These are phyloP conservation scores for Chinchilla lanigera DNA, from an alignment of 2,113 vertebrate genomes.

Conservation along the genomic window DNA sequence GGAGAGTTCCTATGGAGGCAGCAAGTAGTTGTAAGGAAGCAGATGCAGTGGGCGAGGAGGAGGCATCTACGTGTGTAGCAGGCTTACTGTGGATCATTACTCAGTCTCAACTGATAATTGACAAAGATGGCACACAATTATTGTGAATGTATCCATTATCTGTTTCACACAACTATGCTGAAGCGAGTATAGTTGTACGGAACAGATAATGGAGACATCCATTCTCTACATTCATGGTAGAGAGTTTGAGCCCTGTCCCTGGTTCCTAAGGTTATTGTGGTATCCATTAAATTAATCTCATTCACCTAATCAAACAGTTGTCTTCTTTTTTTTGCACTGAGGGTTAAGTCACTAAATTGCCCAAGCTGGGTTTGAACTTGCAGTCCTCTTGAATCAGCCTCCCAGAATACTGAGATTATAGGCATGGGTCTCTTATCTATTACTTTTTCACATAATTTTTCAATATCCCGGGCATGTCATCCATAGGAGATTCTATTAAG, in stretches of 20 bases:
- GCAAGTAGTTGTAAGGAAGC: background rate
- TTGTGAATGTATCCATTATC: background rate
- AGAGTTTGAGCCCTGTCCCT: background rate
- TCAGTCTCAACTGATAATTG: background rate
- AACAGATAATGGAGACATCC: too few species aligned
- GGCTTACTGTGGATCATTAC: background rate
- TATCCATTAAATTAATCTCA: background rate
- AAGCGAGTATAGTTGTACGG: background rate
- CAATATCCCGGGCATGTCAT: background rate
- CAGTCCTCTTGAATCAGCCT: background rate
- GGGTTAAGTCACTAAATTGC: background rate
- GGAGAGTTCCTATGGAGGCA: background rate
- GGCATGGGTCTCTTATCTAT: background rate
- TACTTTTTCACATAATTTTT: background rate
- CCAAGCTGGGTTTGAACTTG: background rate
- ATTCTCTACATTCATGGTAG: background rate
- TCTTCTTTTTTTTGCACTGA: background rate
- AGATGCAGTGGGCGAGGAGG: background rate
- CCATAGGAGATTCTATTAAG: background rate
- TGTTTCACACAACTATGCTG: background rate
- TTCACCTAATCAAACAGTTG: background rate
- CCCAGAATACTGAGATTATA: background rate
- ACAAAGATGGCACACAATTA: background rate
- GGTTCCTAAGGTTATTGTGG: background rate
- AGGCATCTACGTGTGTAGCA: background rate